Evolutionary conservation across 2,888 invertebrate genomes (phyloP), one percentile per base, ranked within the genome.

Genomic region (Acanthosoma haemorrhoidale): DNA sequence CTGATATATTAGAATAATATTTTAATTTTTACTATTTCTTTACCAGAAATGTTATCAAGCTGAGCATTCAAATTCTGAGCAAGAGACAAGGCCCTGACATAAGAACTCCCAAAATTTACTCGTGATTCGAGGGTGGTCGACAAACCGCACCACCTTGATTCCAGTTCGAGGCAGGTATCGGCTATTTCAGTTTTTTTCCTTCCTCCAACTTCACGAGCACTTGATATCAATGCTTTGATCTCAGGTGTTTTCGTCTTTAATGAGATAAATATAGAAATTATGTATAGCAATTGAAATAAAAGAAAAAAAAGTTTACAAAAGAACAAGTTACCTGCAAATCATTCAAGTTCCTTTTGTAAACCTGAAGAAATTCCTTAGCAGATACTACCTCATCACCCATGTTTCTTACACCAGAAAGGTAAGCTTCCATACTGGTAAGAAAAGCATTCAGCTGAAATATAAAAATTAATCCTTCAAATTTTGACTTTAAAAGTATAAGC

Each of bases 291-390:
- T 6, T 68, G 15, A 3, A 36, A 68, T 8, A 11, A 59, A 18
- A 25, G 25, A n/a, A 59, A 59, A 25, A 11, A 59, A 59, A 8
- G n/a, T n/a, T n/a, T n/a, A n/a, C n/a, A n/a, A n/a, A n/a, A n/a
- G n/a, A n/a, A n/a, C n/a, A n/a, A n/a, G n/a, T 79, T 79, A 88
- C 88, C 83, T 86, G 85, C 74, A 92, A 81, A 79, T 92, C 91
- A 76, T 85, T 86, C 76, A 89, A 84, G 61, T 92, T 80, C 76
- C 88, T 86, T 75, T 87, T 86, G 78, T 92, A 91, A 75, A 88
- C 82, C 76, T 88, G 84, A 73, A 90, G 82, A 79, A 91, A 92
- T 78, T 90, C 89, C 76, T 85, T 84, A 51, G 90, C 88, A 80
- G 85, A 83, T 6, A 82, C 80, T 31, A 86, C 77, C 77, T 85